A percentile compares a stretch with the other conserved stretches of the same genome.
phyloP scores from a whole-genome alignment of 1,140 invertebrate species.

The Trachymyrmex septentrionalis region DNA sequence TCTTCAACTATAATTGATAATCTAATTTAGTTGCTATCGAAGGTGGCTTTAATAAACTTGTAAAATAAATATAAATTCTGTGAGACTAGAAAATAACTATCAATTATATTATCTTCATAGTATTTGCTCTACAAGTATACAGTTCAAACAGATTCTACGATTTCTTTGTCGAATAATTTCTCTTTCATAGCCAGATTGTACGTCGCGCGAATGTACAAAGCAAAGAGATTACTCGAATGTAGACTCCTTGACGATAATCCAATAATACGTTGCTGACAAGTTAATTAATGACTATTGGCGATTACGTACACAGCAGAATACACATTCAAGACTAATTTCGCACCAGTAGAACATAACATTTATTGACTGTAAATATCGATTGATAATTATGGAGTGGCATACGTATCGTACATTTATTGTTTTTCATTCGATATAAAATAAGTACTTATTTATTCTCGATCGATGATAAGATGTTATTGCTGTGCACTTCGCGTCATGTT shows the following conservation, averaged over 20 bases:
- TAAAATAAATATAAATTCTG: neutral
- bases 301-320: conserved; percentile 1
- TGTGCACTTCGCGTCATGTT: conserved; percentile 18
- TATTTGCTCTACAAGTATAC: neutral
- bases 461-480: conserved; percentile 37
- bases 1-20: neutral
- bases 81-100: neutral
- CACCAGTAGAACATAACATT: neutral
- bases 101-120: neutral
- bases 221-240: neutral
- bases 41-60: neutral
- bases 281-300: conserved; percentile 15
- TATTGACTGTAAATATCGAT: conserved; percentile 19
- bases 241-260: neutral
- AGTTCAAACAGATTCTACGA: neutral
- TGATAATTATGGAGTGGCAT: conserved; percentile 9
- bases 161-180: neutral
- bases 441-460: conserved; percentile 18
- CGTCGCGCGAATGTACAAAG: neutral
- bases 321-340: conserved; percentile 28
- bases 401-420: neutral
- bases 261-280: conserved; percentile 20
- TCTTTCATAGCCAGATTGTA: neutral
- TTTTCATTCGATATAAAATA: neutral
- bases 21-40: neutral